These are phyloP conservation scores for Psylliodes chrysocephalus DNA, from an alignment of 2,888 invertebrate species.

Conservation along the genomic window DNA sequence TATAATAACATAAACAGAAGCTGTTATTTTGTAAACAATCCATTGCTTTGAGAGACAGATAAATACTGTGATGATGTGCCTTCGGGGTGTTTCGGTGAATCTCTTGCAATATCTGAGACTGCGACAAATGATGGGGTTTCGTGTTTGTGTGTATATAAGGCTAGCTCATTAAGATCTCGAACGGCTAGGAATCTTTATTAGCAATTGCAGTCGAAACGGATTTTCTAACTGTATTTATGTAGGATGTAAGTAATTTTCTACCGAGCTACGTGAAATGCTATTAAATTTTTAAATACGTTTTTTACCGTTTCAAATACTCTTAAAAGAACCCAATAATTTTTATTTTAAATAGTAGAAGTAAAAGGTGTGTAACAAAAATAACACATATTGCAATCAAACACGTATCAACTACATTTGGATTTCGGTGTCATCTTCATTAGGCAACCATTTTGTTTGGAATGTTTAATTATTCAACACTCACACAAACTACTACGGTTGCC, in stretches of 20 bases:
- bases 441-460: too few species aligned
- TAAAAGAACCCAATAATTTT: too few species aligned
- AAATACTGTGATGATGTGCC: conserved; percentile 4
- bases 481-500: too few species aligned
- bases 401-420: too few species aligned
- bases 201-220: not conserved
- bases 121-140: conserved; percentile 13
- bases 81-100: not conserved
- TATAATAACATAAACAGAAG: conserved; percentile 14
- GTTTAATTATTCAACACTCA: too few species aligned
- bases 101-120: not conserved
- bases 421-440: too few species aligned
- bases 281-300: too few species aligned
- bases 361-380: too few species aligned
- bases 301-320: too few species aligned
- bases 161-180: not conserved
- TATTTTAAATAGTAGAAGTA: too few species aligned
- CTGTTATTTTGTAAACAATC: conserved; percentile 10
- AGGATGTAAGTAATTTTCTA: not conserved
- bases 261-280: too few species aligned
- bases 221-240: conserved; percentile 1
- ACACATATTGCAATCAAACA: too few species aligned
- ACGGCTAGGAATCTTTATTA: not conserved
- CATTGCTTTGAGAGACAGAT: conserved; percentile 8
- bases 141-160: not conserved